Evolutionary conservation across 2,888 invertebrate species (phyloP).

Genomic region (Asteroscopus sphinx): DNA sequence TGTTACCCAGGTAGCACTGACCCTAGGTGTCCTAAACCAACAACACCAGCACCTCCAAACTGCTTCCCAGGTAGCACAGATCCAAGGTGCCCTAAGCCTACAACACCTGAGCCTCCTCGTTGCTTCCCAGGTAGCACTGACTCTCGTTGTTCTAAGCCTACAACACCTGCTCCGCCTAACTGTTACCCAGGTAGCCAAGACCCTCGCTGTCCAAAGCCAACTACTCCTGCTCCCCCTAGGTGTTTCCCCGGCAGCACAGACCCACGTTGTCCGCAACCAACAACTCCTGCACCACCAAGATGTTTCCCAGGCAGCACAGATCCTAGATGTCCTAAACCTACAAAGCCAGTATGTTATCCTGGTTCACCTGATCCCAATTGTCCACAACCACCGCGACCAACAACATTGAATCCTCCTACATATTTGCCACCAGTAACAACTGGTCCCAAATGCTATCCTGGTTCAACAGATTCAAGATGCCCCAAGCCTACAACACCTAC

Average conservation of each 20-base stretch:
- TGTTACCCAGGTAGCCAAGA: conserved; percentile 60
- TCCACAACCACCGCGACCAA: conserved; percentile 52
- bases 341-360: conserved; percentile 55
- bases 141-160: conserved; percentile 68
- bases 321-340: conserved; percentile 69
- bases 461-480: conserved; percentile 71
- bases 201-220: conserved; percentile 54
- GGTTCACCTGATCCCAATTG: conserved; percentile 66
- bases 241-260: conserved; percentile 70
- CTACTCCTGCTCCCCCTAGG: conserved; percentile 48
- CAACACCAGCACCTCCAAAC: conserved; percentile 57
- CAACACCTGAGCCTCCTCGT: conserved; percentile 53
- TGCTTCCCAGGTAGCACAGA: conserved; percentile 67
- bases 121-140: conserved; percentile 71
- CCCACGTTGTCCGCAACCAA: conserved; percentile 62
- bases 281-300: conserved; percentile 60
- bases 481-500: conserved; percentile 65
- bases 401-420: conserved; percentile 62
- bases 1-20: conserved; percentile 58
- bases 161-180: conserved; percentile 50
- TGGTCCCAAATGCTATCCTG: conserved; percentile 61
- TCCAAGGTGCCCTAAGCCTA: conserved; percentile 56
- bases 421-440: conserved; percentile 62
- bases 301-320: conserved; percentile 69
- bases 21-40: conserved; percentile 56